Evolutionary conservation across 2,113 vertebrate genomes (phyloP).

Genomic region (Gopherus flavomarginatus): DNA sequence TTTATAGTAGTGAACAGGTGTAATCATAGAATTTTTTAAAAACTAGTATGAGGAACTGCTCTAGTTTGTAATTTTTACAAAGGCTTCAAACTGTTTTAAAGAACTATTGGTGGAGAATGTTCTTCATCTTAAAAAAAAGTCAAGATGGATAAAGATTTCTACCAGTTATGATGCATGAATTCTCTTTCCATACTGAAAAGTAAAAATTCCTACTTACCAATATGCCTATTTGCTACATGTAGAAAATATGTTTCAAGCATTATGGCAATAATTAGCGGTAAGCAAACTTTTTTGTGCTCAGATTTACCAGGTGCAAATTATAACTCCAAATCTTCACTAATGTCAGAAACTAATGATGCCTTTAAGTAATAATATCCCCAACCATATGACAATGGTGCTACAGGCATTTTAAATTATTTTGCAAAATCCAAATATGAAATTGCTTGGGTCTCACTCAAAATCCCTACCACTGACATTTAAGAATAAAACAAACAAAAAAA

Average conservation of each 20-base stretch:
- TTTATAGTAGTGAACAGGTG: conserved; percentile 50
- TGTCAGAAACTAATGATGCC: background rate
- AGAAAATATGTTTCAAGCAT: conserved; percentile 38
- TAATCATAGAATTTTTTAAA: background rate
- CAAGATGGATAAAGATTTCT: background rate
- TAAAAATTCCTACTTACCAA: conserved; percentile 8
- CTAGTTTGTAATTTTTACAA: background rate
- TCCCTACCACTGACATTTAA: background rate
- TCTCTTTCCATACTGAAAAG: conserved; percentile 3
- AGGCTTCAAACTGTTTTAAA: background rate
- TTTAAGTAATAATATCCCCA: background rate
- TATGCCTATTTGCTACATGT: conserved; percentile 54
- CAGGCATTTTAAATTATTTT: background rate
- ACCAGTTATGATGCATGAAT: background rate
- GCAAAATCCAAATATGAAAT: background rate
- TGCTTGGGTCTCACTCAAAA: background rate
- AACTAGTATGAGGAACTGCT: background rate
- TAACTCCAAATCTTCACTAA: conserved; percentile 18
- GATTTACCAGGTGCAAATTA: conserved; percentile 51
- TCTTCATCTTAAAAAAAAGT: background rate
- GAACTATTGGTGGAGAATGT: background rate
- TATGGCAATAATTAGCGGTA: conserved; percentile 53
- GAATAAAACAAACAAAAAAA: background rate
- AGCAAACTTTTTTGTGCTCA: conserved; percentile 39
- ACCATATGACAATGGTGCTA: background rate